Conservation (phyloP, 2,888 invertebrate species). For the Mystacides longicornis region DNA sequence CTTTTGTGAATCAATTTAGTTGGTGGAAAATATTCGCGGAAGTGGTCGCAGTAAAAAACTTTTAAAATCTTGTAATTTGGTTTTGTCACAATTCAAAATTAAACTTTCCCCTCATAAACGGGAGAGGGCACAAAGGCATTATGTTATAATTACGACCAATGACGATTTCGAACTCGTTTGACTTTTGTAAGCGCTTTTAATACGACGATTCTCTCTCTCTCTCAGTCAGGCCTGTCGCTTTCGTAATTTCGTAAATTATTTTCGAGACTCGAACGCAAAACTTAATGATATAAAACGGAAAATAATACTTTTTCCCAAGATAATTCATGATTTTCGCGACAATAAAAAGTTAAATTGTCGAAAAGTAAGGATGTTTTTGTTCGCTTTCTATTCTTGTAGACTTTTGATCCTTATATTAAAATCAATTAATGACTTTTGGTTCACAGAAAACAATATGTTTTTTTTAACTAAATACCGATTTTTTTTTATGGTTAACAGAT, state of each 20-base stretch:
- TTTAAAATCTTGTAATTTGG: slow-evolving; percentile 25
- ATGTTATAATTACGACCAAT: slow-evolving; percentile 19
- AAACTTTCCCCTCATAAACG: slow-evolving; percentile 19
- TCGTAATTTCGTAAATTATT: not conserved
- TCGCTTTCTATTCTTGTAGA: too few relatives aligned
- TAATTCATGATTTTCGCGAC: not conserved
- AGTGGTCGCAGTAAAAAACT: slow-evolving; percentile 17
- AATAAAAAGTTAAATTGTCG: too few relatives aligned
- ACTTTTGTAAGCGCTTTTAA: slow-evolving; percentile 17
- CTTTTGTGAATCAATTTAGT: slow-evolving; percentile 18
- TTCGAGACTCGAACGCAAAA: not conserved
- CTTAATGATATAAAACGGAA: not conserved
- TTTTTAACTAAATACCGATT: too few relatives aligned
- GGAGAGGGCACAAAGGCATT: slow-evolving; percentile 23
- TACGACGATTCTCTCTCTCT: not conserved
- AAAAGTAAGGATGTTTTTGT: too few relatives aligned
- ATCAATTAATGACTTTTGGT: too few relatives aligned
- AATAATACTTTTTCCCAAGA: not conserved
- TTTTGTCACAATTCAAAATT: slow-evolving; percentile 25
- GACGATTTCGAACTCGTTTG: slow-evolving; percentile 9
- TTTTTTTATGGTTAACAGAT: too few relatives aligned
- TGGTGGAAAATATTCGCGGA: not conserved
- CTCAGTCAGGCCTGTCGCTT: too few relatives aligned
- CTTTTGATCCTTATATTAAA: too few relatives aligned
- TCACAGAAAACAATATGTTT: too few relatives aligned